These are phyloP conservation scores for Geotrypetes seraphini DNA, from an alignment of 2,797 vertebrate genomes.

Conservation along the genomic window DNA sequence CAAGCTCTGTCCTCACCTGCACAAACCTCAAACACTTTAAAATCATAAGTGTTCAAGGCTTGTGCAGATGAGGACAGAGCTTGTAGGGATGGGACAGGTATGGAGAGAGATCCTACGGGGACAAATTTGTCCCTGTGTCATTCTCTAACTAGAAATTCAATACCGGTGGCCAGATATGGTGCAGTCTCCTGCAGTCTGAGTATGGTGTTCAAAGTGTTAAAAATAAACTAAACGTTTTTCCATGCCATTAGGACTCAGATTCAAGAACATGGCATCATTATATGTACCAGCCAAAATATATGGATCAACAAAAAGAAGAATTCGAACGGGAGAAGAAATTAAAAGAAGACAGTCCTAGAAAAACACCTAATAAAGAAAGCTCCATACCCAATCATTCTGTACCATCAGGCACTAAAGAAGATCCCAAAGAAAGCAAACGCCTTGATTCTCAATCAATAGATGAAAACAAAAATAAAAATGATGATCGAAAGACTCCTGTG, in stretches of 20 bases:
- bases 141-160: too few relatives aligned
- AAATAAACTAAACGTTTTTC: too few relatives aligned
- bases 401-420: conserved; percentile 65
- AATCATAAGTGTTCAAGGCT: too few relatives aligned
- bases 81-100: too few relatives aligned
- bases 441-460: conserved; percentile 67
- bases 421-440: conserved; percentile 72
- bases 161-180: too few relatives aligned
- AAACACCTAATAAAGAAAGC: conserved; percentile 76
- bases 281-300: conserved; percentile 83
- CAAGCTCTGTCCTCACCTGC: too few relatives aligned
- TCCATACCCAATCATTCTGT: conserved; percentile 53
- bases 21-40: too few relatives aligned
- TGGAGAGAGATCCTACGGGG: too few relatives aligned
- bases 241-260: conserved; percentile 73
- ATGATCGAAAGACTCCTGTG: conserved; percentile 71
- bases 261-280: conserved; percentile 82
- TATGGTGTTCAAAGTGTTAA: too few relatives aligned
- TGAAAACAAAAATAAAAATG: conserved; percentile 62
- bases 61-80: too few relatives aligned
- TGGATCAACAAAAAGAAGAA: conserved; percentile 79
- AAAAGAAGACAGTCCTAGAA: conserved; percentile 79
- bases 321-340: conserved; percentile 68
- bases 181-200: too few relatives aligned
- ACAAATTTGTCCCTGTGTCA: too few relatives aligned